Evolutionary conservation across 2,888 invertebrate genomes (phyloP), one percentile per base, ranked within the genome.

Genomic region (Pseudococcus viburni): DNA sequence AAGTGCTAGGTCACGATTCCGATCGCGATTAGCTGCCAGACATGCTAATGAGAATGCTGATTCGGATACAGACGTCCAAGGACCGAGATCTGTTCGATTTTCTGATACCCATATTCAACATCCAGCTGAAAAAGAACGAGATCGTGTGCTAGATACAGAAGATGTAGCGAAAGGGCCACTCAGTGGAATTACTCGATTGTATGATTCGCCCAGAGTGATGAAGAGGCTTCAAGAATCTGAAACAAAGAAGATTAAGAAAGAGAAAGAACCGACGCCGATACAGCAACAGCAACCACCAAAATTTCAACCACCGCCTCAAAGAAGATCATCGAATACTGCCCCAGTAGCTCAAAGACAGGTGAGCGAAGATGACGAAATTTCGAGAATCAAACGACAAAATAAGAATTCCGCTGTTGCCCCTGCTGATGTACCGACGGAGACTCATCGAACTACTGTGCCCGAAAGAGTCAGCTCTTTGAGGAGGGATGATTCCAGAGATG

Each of bases 321-420:
- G 89, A 88, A 8, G 89, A 17, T 86, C 88, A 64, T 90, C 90
- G 89, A 90, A 91, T 87, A 89, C 90, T 46, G 90, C 89, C 73
- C 88, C 89, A 19, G 93, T 94, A n/a, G 93, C 96, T 12, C 94
- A 94, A 85, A 93, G 96, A 89, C 96, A 97, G 92, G 94, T 95
- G 90, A 96, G 96, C 91, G 97, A 97, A 92, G 97, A 97, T 91
- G 97, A 97, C 91, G 98, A 98, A 92, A 96, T 97, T 89, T 93
- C 96, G 12, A 94, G 95, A 91, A 95, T 96, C 90, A 97, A 97
- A 92, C 95, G 96, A 91, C 96, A 96, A 92, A 97, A 96, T 91
- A 97, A 97, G 92, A 94, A 93, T 89, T 94, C 90, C 0, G 90
- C 90, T 7, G 89, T 90, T 22, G 89, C 90, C 26, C 88, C 89